Base-by-base conservation (phyloP, 2,888 invertebrate species). In the Protonemura montana region DNA sequence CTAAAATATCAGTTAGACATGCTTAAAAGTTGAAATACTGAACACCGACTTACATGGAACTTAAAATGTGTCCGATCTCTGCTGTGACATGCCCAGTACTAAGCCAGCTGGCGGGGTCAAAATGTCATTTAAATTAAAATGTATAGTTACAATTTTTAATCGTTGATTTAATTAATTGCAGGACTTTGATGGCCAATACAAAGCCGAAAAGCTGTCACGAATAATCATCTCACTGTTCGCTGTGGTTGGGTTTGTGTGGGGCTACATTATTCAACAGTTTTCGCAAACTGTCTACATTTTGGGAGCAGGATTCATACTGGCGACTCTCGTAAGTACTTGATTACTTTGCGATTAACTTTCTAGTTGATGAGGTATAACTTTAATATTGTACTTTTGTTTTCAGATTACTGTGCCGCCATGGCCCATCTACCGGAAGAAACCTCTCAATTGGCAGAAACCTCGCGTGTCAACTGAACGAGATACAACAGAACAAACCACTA, bases 241-340 rank as follows among this genome's bases (percentile, higher is more conserved):
- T 87, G 96, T 80, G 88, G 97, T 98, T 86, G 98, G 98, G 10
- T 94, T 98, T 86, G 93, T 96, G 86, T 98, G 97, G 96, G 98
- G 98, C 76, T 98, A 97, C 89, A 94, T 97, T 85, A 97, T 98
- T 88, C 98, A 98, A 91, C 98, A 98, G 91, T 98, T 98, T 91
- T 98, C 98, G 0, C 97, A 98, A 91, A 98, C 98, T 0, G 97
- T 98, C 41, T 98, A 97, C 90, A 97, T 98, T 90, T 93, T 98
- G 84, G 97, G 97, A 42, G 98, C 97, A 89, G 98, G 98, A 88
- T 98, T 98, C 90, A 92, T 96, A 0, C 92, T 98, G 88, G 97
- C 98, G 81, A 95, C 97, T 77, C 92, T 98, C 90, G 96, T 96
- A 92, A 93, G 93, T 92, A 81, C 26, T 26, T 25, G 27, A 78